Conservation (phyloP, 2,888 invertebrate genomes). For the Eupithecia subfuscata region DNA sequence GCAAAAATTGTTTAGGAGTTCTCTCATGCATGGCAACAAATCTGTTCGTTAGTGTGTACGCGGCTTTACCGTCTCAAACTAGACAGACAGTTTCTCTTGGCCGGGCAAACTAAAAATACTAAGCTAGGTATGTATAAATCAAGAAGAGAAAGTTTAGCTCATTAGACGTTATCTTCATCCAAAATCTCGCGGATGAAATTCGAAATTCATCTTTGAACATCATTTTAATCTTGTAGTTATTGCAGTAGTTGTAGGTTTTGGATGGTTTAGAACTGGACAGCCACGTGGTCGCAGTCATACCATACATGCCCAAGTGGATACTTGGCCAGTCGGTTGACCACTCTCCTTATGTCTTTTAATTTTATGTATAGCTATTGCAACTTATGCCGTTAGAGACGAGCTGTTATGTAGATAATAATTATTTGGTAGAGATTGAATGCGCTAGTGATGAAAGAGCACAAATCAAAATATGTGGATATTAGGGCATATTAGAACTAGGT, state of each 20-base stretch:
- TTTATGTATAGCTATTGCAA: not conserved
- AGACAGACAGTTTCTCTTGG: constrained; percentile 25
- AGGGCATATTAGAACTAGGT: not conserved
- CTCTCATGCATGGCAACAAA: not conserved
- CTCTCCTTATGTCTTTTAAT: not conserved
- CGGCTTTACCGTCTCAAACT: constrained; percentile 12
- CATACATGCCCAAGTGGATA: not conserved
- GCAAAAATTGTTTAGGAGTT: not conserved
- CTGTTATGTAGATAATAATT: too few species aligned
- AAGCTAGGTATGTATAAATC: constrained; percentile 16
- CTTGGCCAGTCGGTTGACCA: not conserved
- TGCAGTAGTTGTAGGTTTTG: not conserved
- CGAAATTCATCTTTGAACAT: constrained; percentile 20
- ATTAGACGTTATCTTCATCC: constrained; percentile 30
- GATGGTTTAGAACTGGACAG: not conserved
- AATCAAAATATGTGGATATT: not conserved
- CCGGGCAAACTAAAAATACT: constrained; percentile 23
- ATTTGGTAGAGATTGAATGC: not conserved
- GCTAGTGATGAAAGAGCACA: not conserved
- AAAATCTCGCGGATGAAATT: constrained; percentile 30
- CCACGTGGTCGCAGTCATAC: too few species aligned
- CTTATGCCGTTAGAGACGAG: too few species aligned
- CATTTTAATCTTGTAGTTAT: not conserved
- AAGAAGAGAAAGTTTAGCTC: constrained; percentile 34
- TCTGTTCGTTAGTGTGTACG: not conserved